Evolutionary conservation across 2,888 invertebrate genomes (phyloP), one percentile per base, ranked within the genome.

Genomic region (Smittia sp.): DNA sequence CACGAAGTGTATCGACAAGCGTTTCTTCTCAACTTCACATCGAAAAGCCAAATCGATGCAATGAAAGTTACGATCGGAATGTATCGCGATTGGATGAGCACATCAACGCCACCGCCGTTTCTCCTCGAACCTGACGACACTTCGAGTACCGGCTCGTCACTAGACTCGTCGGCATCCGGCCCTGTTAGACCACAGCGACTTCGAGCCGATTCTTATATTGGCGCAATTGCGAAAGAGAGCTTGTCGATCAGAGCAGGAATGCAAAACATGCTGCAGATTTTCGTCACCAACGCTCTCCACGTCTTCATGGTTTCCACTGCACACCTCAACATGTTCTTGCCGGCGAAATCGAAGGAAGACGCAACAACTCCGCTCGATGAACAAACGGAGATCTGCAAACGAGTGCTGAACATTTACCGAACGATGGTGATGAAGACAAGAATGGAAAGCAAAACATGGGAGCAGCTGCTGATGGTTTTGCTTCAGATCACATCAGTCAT

Each of bases 351-450:
- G 74, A 86, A 88, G 1, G 86, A 85, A 76, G 86, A 85, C 76
- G 81, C 83, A 75, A 85, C 87, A n/a, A 87, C 89, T 70, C 85
- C 93, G 74, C 81, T 94, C 39, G 94, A 95, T 79, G 95, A 96
- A 80, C 96, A 96, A 83, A 96, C 96, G 0, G 97, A 98, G 82
- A 91, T 96, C 74, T 97, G 97, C 84, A 97, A 97, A 83, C 87
- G 96, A 76, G 96, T 98, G 75, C 86, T 98, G 74, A 98, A 96
- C 81, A 96, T 97, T 77, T 98, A 97, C 84, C 86, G 97, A 76
- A 95, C 93, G 79, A 94, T 97, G 89, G 97, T 98, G 39, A 97
- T 97, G 96, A 95, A 96, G 79, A 93, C 94, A 0, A 88, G 91
- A 77, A 92, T 98, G 91, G 94, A 96, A 79, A 90, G 90, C 76